Percentiles rank a stretch among this genome's conserved stretches.
These are phyloP conservation scores for Caenorhabditis zanzibari DNA, from an alignment of 2,888 invertebrate species.

Conservation along the genomic window DNA sequence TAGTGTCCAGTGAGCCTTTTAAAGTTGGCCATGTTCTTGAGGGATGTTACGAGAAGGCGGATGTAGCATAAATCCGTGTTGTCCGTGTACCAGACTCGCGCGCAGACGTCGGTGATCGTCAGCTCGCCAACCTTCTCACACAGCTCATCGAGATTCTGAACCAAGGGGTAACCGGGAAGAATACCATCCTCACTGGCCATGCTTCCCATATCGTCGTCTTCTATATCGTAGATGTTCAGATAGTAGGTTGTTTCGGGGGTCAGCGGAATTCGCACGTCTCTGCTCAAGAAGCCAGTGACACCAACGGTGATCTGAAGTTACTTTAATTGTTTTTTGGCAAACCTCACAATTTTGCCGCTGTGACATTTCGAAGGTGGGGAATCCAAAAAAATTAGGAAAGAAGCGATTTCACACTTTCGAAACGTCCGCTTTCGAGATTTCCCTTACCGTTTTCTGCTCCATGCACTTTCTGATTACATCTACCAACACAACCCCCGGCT, in stretches of 20 bases:
- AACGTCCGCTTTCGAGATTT: too few relatives aligned
- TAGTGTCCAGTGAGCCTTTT: constrained; percentile 34
- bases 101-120: constrained; percentile 13
- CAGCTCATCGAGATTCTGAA: constrained; percentile 49
- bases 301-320: constrained; percentile 25
- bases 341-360: too few relatives aligned
- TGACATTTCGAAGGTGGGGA: too few relatives aligned
- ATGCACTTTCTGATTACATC: constrained; percentile 27
- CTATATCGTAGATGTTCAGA: constrained; percentile 14
- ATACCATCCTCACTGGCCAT: constrained; percentile 20
- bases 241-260: constrained; percentile 20
- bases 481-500: constrained; percentile 35
- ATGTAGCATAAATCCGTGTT: constrained; percentile 1
- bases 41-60: constrained; percentile 12
- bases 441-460: constrained; percentile 21
- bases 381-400: too few relatives aligned
- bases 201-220: constrained; percentile 22
- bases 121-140: constrained; percentile 47
- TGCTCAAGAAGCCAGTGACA: constrained; percentile 17
- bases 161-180: constrained; percentile 39
- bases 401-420: neutral
- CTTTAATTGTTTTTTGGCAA: too few relatives aligned
- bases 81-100: constrained; percentile 8
- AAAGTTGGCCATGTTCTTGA: constrained; percentile 7
- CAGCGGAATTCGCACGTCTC: constrained; percentile 1